Conservation (phyloP, 92 coral and sea anemone genomes). For the Palythoa heliodiscus region DNA sequence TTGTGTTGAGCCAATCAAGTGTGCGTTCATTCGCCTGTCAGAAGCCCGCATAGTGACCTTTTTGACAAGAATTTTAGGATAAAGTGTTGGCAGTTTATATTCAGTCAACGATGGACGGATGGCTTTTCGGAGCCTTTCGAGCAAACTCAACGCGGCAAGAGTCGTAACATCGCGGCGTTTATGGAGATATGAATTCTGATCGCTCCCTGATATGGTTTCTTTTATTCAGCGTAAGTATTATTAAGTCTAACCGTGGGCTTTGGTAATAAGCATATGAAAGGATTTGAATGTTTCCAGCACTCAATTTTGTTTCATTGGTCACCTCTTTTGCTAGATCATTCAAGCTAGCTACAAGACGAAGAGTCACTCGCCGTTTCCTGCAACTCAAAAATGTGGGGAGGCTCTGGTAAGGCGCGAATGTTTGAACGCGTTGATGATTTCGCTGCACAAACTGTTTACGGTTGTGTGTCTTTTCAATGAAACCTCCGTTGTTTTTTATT, state of each 20-base stretch:
- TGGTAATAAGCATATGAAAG: conserved; percentile 24
- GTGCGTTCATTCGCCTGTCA: conserved; percentile 60
- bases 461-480: conserved; percentile 61
- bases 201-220: conserved; percentile 31
- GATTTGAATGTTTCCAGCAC: background rate
- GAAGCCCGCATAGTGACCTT: conserved; percentile 59
- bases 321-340: conserved; percentile 26
- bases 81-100: conserved; percentile 69
- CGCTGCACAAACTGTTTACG: background rate
- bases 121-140: conserved; percentile 50
- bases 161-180: background rate
- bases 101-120: conserved; percentile 66
- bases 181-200: conserved; percentile 43
- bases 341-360: conserved; percentile 32
- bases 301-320: background rate
- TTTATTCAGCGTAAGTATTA: conserved; percentile 26
- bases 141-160: conserved; percentile 3
- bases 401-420: conserved; percentile 36
- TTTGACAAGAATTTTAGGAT: conserved; percentile 69
- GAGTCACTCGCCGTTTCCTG: conserved; percentile 19
- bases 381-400: conserved; percentile 37
- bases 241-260: background rate
- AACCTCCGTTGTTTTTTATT: conserved; percentile 50
- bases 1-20: conserved; percentile 74
- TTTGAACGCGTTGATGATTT: conserved; percentile 1